phyloP scores from a whole-genome alignment of 2,888 invertebrate species.

The Branchellion lobata region DNA sequence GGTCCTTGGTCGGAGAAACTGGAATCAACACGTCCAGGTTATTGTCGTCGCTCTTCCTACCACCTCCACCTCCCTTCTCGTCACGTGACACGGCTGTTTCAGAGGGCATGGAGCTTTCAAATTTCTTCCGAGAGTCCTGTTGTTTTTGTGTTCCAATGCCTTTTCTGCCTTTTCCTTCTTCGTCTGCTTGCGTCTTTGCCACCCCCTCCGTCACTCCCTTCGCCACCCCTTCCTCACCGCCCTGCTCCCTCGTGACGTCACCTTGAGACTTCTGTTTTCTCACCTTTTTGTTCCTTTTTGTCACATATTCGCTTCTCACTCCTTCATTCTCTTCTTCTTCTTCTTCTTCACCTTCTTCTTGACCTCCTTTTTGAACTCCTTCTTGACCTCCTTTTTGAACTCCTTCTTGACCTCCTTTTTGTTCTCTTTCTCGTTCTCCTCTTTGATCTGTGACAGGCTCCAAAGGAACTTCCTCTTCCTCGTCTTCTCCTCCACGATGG shows the following conservation, averaged over 20 bases:
- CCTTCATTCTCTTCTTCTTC: not conserved
- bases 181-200: not conserved
- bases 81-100: not conserved
- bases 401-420: not conserved
- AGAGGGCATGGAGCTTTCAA: not conserved
- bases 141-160: not conserved
- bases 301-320: not conserved
- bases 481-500: no score
- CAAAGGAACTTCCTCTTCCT: no score
- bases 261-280: conserved; percentile 2
- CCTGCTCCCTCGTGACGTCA: not conserved
- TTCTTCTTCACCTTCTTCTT: not conserved
- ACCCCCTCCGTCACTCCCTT: not conserved
- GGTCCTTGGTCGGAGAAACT: not conserved
- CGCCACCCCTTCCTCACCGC: not conserved
- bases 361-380: not conserved
- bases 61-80: not conserved
- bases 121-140: not conserved
- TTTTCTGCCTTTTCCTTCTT: not conserved
- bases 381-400: not conserved
- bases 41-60: conserved; percentile 1
- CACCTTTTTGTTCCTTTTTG: not conserved
- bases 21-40: conserved; percentile 38
- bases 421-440: not conserved
- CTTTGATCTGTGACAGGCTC: no score